phyloP scores from a whole-genome alignment of 2,797 vertebrate species.

The Dermochelys coriacea region DNA sequence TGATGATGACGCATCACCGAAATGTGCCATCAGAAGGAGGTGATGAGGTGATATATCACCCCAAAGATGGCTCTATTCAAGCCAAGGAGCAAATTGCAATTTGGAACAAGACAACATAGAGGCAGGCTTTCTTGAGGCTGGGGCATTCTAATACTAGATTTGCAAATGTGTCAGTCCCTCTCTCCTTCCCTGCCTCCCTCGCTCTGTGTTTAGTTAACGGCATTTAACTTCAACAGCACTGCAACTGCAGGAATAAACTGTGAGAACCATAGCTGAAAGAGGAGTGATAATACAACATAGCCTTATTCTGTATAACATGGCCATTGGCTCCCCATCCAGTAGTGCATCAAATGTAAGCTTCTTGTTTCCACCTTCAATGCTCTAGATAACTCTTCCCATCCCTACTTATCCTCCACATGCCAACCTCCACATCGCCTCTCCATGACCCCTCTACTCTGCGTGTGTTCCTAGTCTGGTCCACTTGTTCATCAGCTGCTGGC shows the following conservation, averaged over 20 bases:
- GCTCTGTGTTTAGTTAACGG: constrained; percentile 38
- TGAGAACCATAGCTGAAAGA: not conserved
- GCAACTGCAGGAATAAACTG: constrained; percentile 25
- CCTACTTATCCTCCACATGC: fast-evolving
- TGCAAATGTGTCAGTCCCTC: not conserved
- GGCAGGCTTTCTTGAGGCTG: not conserved
- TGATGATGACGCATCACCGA: not conserved
- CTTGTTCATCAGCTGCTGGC: not conserved
- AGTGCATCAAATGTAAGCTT: not conserved
- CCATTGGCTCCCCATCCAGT: not conserved
- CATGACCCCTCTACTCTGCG: fast-evolving
- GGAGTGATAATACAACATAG: not conserved
- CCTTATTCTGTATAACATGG: fast-evolving
- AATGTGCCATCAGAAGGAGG: not conserved
- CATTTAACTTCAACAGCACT: constrained; percentile 48
- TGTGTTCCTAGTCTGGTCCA: not conserved
- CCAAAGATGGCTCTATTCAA: not conserved
- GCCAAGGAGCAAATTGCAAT: not conserved
- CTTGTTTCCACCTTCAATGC: not conserved
- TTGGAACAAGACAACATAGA: constrained; percentile 1
- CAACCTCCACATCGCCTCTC: fast-evolving
- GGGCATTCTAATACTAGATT: constrained; percentile 1
- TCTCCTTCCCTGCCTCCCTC: not conserved
- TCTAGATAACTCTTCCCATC: not conserved
- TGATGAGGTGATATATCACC: not conserved